Conservation (phyloP, 2,113 vertebrate species). For the Heliornis fulica region DNA sequence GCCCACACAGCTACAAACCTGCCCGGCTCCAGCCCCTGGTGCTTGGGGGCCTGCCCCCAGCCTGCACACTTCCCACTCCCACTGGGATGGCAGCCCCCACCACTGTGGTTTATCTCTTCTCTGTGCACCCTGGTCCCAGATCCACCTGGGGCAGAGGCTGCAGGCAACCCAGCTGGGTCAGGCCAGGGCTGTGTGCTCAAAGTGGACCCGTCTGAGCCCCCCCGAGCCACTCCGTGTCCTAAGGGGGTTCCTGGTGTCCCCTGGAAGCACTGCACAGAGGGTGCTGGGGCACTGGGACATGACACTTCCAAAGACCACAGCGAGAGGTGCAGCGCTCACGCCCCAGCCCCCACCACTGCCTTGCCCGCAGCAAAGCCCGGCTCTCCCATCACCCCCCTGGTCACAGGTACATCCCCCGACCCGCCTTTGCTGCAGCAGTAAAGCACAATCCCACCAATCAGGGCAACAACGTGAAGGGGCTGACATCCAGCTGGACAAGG, state of each 20-base stretch:
- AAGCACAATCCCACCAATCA: not conserved
- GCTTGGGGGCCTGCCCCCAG: not conserved
- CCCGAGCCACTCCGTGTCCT: not conserved
- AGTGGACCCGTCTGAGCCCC: not conserved
- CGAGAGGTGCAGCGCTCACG: not conserved
- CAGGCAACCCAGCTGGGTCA: not conserved
- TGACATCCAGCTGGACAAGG: not conserved
- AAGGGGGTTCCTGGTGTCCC: not conserved
- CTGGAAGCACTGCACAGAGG: not conserved
- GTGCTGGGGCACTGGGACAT: not conserved
- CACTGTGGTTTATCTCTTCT: accelerated
- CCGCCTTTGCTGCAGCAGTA: not conserved
- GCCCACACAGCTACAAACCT: accelerated
- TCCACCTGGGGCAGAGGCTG: not conserved
- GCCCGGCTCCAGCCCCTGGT: accelerated
- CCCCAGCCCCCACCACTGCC: not conserved
- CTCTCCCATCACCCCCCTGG: not conserved
- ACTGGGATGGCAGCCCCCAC: not conserved
- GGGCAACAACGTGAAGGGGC: not conserved
- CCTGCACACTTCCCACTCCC: accelerated
- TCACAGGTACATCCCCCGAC: not conserved
- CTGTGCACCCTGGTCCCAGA: not conserved
- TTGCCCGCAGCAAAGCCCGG: accelerated
- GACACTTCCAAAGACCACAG: not conserved
- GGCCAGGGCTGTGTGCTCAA: accelerated